A percentile compares a stretch with the other conserved stretches of the same genome.
phyloP scores from a whole-genome alignment of 2,797 vertebrate genomes.

The Girardinus metallicus region DNA sequence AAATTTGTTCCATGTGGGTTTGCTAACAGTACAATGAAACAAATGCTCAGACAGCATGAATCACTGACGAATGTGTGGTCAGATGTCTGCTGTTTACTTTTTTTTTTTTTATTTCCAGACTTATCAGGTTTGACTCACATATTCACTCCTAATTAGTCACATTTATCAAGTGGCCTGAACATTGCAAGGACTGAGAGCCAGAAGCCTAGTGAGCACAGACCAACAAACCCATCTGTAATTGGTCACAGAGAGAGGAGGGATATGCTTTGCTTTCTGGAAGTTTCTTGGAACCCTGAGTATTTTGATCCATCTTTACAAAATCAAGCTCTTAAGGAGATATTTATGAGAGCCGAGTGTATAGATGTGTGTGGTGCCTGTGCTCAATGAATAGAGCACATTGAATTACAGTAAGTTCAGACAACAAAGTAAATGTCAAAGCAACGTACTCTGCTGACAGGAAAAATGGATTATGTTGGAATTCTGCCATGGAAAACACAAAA shows the following conservation, averaged over 20 bases:
- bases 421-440: conserved; percentile 46
- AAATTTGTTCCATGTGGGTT: neutral
- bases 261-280: neutral
- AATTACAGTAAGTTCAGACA: conserved; percentile 38
- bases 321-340: neutral
- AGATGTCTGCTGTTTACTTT: neutral
- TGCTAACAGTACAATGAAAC: neutral
- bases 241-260: neutral
- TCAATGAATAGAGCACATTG: conserved; percentile 34
- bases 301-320: neutral
- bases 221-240: conserved; percentile 3
- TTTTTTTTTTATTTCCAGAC: conserved; percentile 9
- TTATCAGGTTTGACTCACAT: conserved; percentile 8
- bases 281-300: neutral
- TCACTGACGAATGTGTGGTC: conserved; percentile 4
- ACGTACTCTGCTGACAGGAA: conserved; percentile 26
- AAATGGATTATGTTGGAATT: conserved; percentile 53
- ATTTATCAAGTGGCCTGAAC: conserved; percentile 1
- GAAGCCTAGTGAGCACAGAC: neutral
- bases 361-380: conserved; percentile 4
- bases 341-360: neutral
- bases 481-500: conserved; percentile 48
- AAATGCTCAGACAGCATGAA: conserved; percentile 11
- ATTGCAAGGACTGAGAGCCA: conserved; percentile 5
- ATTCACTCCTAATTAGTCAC: conserved; percentile 11